Conservation (phyloP, 2,113 vertebrate species). For the Pygoscelis adeliae region DNA sequence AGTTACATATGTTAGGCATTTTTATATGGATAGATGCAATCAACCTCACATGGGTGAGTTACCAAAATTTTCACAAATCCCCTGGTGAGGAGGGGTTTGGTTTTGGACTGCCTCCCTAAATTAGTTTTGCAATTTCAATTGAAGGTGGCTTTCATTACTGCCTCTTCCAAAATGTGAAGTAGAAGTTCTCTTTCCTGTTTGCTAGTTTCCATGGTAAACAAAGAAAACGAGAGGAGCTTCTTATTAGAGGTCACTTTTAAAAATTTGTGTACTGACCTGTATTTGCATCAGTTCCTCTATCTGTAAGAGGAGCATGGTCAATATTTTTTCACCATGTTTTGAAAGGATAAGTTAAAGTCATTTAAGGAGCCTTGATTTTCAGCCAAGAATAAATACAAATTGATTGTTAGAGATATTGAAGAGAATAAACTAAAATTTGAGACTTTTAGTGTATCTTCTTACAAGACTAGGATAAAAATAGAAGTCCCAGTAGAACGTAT, state of each 20-base stretch:
- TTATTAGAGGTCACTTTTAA: too few relatives aligned
- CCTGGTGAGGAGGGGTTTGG: not conserved
- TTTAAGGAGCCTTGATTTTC: not conserved
- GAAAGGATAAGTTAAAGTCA: not conserved
- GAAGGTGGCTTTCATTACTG: not conserved
- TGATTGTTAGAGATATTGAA: not conserved
- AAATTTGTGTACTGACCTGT: not conserved
- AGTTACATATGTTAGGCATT: not conserved
- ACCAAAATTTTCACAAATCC: not conserved
- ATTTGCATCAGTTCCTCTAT: not conserved
- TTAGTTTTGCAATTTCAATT: not conserved
- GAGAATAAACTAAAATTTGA: not conserved
- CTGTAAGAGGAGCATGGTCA: not conserved
- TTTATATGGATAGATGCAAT: not conserved
- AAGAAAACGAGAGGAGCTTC: not conserved
- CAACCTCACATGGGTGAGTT: not conserved
- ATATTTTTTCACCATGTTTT: not conserved
- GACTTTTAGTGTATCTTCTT: not conserved
- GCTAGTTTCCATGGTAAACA: not conserved
- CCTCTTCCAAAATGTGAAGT: not conserved
- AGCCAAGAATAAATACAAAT: not conserved
- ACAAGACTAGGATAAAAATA: not conserved
- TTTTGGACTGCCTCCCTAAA: not conserved
- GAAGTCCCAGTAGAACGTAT: not conserved
- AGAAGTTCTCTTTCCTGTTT: not conserved